Conservation (phyloP, 1,140 invertebrate genomes). For the Drosophila arawakana region DNA sequence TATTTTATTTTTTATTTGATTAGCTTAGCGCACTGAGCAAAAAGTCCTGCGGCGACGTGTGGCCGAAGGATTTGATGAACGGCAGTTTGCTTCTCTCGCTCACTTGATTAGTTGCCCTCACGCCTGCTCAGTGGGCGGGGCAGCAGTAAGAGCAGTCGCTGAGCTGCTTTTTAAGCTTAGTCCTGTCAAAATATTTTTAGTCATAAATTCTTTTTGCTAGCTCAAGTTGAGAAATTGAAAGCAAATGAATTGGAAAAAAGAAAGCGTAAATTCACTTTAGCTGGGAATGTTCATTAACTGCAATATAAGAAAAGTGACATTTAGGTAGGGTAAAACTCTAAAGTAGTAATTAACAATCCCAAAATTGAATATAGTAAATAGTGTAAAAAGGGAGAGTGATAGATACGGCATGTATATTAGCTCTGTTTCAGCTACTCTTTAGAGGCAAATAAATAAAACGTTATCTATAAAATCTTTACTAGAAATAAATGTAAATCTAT, state of each 20-base stretch:
- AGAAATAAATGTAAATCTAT: too few relatives aligned
- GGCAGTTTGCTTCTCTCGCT: conserved; percentile 43
- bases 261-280: conserved; percentile 32
- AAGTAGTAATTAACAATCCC: not conserved
- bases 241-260: conserved; percentile 60
- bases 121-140: not conserved
- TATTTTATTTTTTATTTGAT: conserved; percentile 77
- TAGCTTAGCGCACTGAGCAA: conserved; percentile 71
- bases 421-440: too few relatives aligned
- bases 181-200: conserved; percentile 82
- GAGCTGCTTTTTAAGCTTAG: conserved; percentile 72
- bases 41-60: conserved; percentile 79
- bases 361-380: not conserved
- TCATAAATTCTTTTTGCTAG: conserved; percentile 74
- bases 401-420: too few relatives aligned
- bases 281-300: conserved; percentile 3
- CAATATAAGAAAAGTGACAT: conserved; percentile 5
- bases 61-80: conserved; percentile 78
- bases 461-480: too few relatives aligned
- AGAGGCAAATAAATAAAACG: too few relatives aligned
- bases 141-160: not conserved
- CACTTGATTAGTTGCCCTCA: conserved; percentile 75
- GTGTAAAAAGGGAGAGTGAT: too few relatives aligned
- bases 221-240: conserved; percentile 47
- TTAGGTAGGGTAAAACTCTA: not conserved